Conservation (phyloP, 2,888 invertebrate genomes). For the Helicoverpa assulta region DNA sequence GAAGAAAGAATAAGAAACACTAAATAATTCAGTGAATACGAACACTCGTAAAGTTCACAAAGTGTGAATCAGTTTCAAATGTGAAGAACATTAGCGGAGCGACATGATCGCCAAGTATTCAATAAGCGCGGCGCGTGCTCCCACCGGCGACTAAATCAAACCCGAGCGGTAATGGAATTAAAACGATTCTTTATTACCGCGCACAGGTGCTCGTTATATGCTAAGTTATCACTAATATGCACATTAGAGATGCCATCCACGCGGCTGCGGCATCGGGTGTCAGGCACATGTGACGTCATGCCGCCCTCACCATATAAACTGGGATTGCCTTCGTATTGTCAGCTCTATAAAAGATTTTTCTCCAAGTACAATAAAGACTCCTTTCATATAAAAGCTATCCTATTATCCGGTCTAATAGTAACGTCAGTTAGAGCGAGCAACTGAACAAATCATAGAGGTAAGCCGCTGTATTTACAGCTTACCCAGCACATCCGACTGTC, state of each 20-base stretch:
- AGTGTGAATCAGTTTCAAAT: constrained; percentile 37
- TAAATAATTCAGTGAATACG: background rate
- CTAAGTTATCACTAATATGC: constrained; percentile 49
- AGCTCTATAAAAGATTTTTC: background rate
- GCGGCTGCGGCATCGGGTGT: constrained; percentile 10
- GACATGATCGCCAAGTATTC: constrained; percentile 62
- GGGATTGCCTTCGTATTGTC: background rate
- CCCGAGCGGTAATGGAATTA: constrained; percentile 64
- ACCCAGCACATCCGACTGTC: background rate
- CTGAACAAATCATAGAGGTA: background rate
- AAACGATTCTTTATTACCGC: constrained; percentile 47
- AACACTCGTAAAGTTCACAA: constrained; percentile 24
- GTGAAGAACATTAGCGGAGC: constrained; percentile 51
- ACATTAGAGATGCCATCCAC: constrained; percentile 25
- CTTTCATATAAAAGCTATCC: constrained; percentile 1
- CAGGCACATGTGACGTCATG: constrained; percentile 5
- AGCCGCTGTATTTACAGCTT: background rate
- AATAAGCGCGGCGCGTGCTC: constrained; percentile 56
- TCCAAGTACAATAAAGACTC: background rate
- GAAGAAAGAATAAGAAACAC: background rate
- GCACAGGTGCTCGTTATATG: constrained; percentile 55
- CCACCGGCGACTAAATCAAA: constrained; percentile 65
- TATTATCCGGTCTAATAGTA: constrained; percentile 1
- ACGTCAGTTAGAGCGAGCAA: background rate
- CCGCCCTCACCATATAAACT: background rate